A percentile compares a stretch with the other conserved stretches of the same genome.
Evolutionary conservation across 2,797 vertebrate genomes (phyloP).

Genomic region (Danio albolineatus): DNA sequence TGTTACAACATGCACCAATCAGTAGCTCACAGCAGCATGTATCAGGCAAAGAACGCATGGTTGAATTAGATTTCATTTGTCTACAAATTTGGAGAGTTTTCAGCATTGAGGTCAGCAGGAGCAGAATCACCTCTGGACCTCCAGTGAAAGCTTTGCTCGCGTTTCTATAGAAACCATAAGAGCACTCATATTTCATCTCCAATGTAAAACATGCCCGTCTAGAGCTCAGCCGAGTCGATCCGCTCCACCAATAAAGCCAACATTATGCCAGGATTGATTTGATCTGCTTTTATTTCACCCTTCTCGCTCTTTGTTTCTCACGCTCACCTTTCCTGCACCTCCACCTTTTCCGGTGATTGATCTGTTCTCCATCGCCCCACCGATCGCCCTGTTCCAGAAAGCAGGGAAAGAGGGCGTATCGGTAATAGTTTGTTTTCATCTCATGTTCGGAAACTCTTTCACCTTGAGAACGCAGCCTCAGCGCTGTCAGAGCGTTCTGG

Average conservation of each 20-base stretch:
- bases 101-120: conserved; percentile 4
- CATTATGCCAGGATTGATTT: conserved; percentile 39
- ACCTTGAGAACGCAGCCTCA: conserved; percentile 37
- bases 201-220: conserved; percentile 47
- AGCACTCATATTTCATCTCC: conserved; percentile 40
- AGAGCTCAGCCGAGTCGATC: conserved; percentile 16
- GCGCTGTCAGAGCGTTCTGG: conserved; percentile 33
- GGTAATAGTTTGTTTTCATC: conserved; percentile 40
- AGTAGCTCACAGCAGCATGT: background rate
- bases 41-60: background rate
- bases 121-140: conserved; percentile 42
- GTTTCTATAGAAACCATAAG: conserved; percentile 56
- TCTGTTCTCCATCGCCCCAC: conserved; percentile 52
- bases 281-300: conserved; percentile 2
- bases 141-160: conserved; percentile 16
- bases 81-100: background rate
- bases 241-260: conserved; percentile 30
- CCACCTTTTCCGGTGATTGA: conserved; percentile 39
- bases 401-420: conserved; percentile 13
- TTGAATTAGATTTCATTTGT: conserved; percentile 2
- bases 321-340: conserved; percentile 49
- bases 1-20: background rate
- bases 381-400: conserved; percentile 38
- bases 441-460: conserved; percentile 32
- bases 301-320: conserved; percentile 16